Evolutionary conservation across 1,140 invertebrate genomes (phyloP), one percentile per base, ranked within the genome.

Genomic region (Ylistrum balloti): DNA sequence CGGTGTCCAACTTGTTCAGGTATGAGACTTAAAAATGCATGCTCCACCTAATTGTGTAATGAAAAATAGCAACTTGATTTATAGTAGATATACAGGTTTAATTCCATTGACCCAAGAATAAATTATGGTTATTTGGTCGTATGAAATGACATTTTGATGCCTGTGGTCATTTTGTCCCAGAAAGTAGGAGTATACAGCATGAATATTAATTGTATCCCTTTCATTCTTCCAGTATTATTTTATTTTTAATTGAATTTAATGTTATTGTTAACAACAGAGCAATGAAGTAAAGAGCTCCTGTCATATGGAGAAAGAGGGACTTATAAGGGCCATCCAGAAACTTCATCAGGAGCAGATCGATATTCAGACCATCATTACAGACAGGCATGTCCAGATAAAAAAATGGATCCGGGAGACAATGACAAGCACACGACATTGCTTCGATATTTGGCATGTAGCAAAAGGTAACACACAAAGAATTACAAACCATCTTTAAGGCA

Each of bases 1-100:
- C 28, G 88, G 90, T 87, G 33, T 91, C 33, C 91, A 93, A 86
- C 45, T 92, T 33, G 91, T 93, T 20, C 90, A 93, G 90, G 92
- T 93, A 56, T 11, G 45, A 56, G 13, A 38, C 5, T 7, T 38
- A 13, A 38, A 38, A 38, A 38, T n/a, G n/a, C n/a, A n/a, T n/a
- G n/a, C n/a, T n/a, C n/a, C n/a, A n/a, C n/a, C n/a, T n/a, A n/a
- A n/a, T n/a, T n/a, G n/a, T n/a, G n/a, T n/a, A n/a, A n/a, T n/a
- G n/a, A n/a, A n/a, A n/a, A n/a, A n/a, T n/a, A n/a, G n/a, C n/a
- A n/a, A n/a, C n/a, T n/a, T n/a, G n/a, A n/a, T n/a, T n/a, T n/a
- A n/a, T n/a, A n/a, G n/a, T n/a, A n/a, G n/a, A n/a, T n/a, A n/a
- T n/a, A n/a, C n/a, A n/a, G n/a, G n/a, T n/a, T n/a, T n/a, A n/a